Base-by-base conservation (phyloP, 1,140 invertebrate genomes). In the Bombus waltoni region DNA sequence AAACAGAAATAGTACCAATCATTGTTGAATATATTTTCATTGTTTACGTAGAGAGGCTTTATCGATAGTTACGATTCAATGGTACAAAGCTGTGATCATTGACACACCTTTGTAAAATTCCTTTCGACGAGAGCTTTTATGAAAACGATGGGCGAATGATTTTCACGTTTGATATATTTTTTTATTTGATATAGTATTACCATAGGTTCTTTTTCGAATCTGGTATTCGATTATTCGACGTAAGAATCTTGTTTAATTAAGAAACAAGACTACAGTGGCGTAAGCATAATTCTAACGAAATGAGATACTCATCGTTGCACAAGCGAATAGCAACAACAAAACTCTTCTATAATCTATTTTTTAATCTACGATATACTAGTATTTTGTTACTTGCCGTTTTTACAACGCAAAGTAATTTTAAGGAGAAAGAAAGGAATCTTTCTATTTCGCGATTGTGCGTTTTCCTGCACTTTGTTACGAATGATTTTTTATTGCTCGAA, bases 81-180 rank as follows among this genome's bases (percentile, higher is more conserved):
- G 42, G 59, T 80, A 68, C 59, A 74, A 81, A 75, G 25, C 18
- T 66, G 53, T 32, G 59, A 72, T 71, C 66, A 25, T 42, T 57
- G 38, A 38, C n/a, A n/a, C 44, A 32, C 6, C 35, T 28, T 18
- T 53, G 53, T 18, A 38, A 38, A 66, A 15, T 62, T 82, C 25
- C 10, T 66, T 68, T 35, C 44, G 35, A 76, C 72, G 40, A 83
- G 22, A 82, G 38, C 53, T 25, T 38, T 40, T 25, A 35, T 22
- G 44, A 73, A 82, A 32, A 18, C 6, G 18, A 75, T 73, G 13
- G 8, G 18, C 32, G 18, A 22, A 53, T 76, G 18, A 76, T 83
- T 83, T 83, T 15, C 59, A 66, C 35, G 59, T 72, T 85, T 62
- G 40, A 80, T 80, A 80, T 80, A 85, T 84, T 79, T 71, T 79